Conservation (phyloP, 2,797 vertebrate species). For the Ctenochaetus hawaiiensis region DNA sequence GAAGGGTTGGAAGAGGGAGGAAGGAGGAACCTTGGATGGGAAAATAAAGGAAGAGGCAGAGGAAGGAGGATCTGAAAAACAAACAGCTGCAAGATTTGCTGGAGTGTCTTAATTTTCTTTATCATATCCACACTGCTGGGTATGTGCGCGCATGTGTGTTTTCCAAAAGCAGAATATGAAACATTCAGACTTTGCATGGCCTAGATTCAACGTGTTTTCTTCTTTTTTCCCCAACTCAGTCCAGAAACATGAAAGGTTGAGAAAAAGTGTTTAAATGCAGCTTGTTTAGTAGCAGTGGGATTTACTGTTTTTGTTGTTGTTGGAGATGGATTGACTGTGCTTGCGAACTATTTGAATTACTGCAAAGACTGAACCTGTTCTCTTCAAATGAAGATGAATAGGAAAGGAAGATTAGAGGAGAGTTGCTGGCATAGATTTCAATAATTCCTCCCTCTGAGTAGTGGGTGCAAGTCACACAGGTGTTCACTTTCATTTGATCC, state of each 20-base stretch:
- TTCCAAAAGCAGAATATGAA: conserved; percentile 66
- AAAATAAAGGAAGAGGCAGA: conserved; percentile 34
- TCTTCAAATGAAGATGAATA: conserved; percentile 50
- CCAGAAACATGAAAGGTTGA: conserved; percentile 60
- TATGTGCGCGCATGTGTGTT: conserved; percentile 48
- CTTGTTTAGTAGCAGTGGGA: conserved; percentile 49
- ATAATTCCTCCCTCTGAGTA: conserved; percentile 65
- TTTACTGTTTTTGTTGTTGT: conserved; percentile 46
- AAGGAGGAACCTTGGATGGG: background rate
- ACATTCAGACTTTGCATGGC: conserved; percentile 68
- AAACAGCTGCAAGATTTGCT: conserved; percentile 63
- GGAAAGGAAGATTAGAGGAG: conserved; percentile 60
- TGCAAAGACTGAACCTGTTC: conserved; percentile 51
- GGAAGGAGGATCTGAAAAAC: conserved; percentile 47
- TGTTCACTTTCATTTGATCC: conserved; percentile 74
- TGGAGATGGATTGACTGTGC: conserved; percentile 31
- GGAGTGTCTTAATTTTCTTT: conserved; percentile 60
- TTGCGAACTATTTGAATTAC: conserved; percentile 49
- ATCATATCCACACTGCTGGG: conserved; percentile 43
- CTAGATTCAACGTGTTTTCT: conserved; percentile 62
- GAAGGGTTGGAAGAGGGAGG: background rate
- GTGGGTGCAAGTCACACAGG: conserved; percentile 78
- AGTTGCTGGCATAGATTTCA: conserved; percentile 63
- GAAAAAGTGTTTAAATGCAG: conserved; percentile 32
- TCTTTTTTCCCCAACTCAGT: conserved; percentile 11